Base-by-base conservation (phyloP, 2,888 invertebrate species). In the Drosophila quinaria region DNA sequence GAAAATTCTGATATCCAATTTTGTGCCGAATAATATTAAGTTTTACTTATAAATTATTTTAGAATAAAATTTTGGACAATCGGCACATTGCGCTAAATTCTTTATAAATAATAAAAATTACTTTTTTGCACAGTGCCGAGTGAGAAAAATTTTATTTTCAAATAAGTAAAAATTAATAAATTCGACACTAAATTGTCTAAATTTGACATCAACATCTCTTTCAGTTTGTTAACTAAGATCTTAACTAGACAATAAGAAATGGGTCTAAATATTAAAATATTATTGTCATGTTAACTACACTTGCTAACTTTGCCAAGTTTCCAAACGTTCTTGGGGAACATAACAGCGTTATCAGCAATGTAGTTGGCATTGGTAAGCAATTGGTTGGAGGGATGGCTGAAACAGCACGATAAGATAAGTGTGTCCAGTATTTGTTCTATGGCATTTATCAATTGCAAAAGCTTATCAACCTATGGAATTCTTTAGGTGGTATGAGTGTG, bases 371-470 rank as follows among this genome's bases (percentile, higher is more conserved):
- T 76, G 54, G 50, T 19, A 44, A 22, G 29, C 47, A 22, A 15
- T 41, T 51, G 60, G 31, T 44, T 60, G 29, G 46, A 44, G 42
- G 11, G 25, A 35, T 35, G 22, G 33, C 31, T 39, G 15, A 33
- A 29, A 33, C 13, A 35, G 31, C 15, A 13, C 50, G 78, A 78
- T 78, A 78, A 78, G 78, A 78, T 75, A 78, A 72, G 22, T 51
- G 8, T 44, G 51, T 4, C 11, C 56, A 41, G 19, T 69, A 74
- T 64, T 69, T 78, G 56, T 39, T 51, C n/a, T 39, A 50, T 39
- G 55, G 8, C 39, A 62, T 68, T 66, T 78, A 68, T 75, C 75
- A 69, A 79, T 72, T 72, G 75, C 75, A 49, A 63, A 65, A 19
- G 17, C 59, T 60, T 77, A 77, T 77, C 72, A 72, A 42, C 37